Conservation (phyloP, 2,797 vertebrate species). For the Etheostoma perlongum region DNA sequence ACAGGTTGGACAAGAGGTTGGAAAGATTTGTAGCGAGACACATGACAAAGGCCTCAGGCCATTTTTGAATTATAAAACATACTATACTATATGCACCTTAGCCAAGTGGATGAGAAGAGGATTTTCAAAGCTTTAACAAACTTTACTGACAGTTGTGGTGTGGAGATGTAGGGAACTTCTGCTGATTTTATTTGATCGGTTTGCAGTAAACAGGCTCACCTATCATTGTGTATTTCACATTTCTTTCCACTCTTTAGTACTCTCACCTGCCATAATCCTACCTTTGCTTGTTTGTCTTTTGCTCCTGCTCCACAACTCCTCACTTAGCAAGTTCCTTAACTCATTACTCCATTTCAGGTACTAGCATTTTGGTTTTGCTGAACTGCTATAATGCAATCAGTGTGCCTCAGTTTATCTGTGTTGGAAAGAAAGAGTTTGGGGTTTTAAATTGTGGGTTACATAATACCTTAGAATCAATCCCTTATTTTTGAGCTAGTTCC, state of each 20-base stretch:
- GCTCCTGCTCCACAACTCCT: background rate
- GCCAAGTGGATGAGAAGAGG: background rate
- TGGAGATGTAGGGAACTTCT: conserved; percentile 17
- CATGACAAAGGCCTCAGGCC: background rate
- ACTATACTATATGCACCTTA: background rate
- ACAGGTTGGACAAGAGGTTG: background rate
- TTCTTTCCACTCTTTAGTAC: background rate
- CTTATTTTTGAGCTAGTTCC: background rate
- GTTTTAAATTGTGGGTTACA: background rate
- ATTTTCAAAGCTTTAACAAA: background rate
- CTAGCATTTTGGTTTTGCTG: background rate
- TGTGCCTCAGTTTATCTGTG: background rate
- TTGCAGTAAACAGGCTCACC: conserved; percentile 9
- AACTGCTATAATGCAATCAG: conserved; percentile 1
- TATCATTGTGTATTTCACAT: background rate
- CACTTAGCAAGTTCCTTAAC: background rate
- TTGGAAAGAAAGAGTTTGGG: conserved; percentile 5
- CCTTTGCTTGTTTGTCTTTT: background rate
- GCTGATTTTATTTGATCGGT: background rate
- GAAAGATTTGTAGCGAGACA: background rate
- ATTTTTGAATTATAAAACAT: background rate
- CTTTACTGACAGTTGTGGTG: background rate
- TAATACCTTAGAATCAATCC: background rate
- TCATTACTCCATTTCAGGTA: conserved; percentile 1
- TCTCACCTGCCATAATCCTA: background rate